Percentiles rank a stretch among this genome's conserved stretches.
Evolutionary conservation across 2,113 vertebrate species (phyloP).

Genomic region (Glaucomys volans): DNA sequence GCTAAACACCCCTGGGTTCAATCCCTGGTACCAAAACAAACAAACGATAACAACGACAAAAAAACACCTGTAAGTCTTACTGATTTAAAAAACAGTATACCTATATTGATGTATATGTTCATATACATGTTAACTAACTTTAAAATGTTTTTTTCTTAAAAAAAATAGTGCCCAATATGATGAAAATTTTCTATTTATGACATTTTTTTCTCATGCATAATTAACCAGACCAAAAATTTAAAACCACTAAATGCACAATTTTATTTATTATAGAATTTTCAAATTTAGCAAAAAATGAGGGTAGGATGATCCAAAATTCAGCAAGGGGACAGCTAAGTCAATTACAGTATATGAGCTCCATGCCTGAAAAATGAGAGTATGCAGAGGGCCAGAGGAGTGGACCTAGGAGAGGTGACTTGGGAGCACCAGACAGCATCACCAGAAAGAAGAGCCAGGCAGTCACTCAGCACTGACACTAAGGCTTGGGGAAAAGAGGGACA

Average conservation of each 20-base stretch:
- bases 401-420: not conserved
- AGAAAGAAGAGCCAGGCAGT: not conserved
- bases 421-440: not conserved
- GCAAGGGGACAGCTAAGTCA: not conserved
- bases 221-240: not conserved
- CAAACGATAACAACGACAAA: no score
- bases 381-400: not conserved
- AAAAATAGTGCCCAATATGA: not conserved
- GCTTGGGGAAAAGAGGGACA: not conserved
- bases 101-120: not conserved
- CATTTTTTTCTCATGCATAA: slow-evolving; percentile 54
- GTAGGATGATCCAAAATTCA: not conserved
- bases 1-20: no score
- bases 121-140: not conserved
- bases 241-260: not conserved
- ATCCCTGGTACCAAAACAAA: no score
- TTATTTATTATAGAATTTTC: slow-evolving; percentile 20
- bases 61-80: not conserved
- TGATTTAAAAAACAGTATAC: not conserved
- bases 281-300: slow-evolving; percentile 1
- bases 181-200: slow-evolving; percentile 15
- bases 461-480: not conserved
- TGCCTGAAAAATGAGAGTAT: not conserved
- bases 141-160: slow-evolving; percentile 26
- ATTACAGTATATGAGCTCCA: not conserved